phyloP scores from a whole-genome alignment of 1,140 invertebrate genomes.

The Choristoneura fumiferana region DNA sequence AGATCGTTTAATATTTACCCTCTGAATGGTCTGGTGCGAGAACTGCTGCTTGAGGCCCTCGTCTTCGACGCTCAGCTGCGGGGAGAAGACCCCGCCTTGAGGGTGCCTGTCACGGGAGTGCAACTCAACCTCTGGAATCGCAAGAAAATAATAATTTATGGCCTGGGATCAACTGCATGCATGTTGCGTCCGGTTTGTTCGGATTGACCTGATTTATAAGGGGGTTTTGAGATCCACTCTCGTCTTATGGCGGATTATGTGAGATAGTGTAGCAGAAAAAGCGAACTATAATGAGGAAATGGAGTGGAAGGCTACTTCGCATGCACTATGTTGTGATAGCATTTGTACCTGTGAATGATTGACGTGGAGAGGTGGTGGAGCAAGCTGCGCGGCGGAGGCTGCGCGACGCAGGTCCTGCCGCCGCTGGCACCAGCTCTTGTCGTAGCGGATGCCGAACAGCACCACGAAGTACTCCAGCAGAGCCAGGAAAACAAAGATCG shows the following conservation, averaged over 20 bases:
- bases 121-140: constrained; percentile 52
- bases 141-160: constrained; percentile 16
- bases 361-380: constrained; percentile 61
- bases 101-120: constrained; percentile 62
- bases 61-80: constrained; percentile 65
- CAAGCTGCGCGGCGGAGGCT: constrained; percentile 60
- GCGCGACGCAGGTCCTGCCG: constrained; percentile 70
- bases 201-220: background rate
- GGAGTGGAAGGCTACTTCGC: constrained; percentile 6
- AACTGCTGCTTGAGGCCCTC: constrained; percentile 73
- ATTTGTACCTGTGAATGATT: constrained; percentile 68
- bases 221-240: constrained; percentile 15
- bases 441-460: constrained; percentile 81
- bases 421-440: constrained; percentile 80
- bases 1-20: constrained; percentile 53
- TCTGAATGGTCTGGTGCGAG: constrained; percentile 68
- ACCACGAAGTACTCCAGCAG: constrained; percentile 87
- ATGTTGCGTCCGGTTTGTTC: background rate
- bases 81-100: constrained; percentile 64
- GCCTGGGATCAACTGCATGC: constrained; percentile 16
- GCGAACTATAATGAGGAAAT: constrained; percentile 9
- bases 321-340: constrained; percentile 13
- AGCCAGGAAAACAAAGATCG: constrained; percentile 85
- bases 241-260: constrained; percentile 5
- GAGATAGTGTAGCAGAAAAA: constrained; percentile 10